A percentile compares a stretch with the other conserved stretches of the same genome.
Conservation (phyloP, 2,888 invertebrate species). For the Hypomecis atomaria region DNA sequence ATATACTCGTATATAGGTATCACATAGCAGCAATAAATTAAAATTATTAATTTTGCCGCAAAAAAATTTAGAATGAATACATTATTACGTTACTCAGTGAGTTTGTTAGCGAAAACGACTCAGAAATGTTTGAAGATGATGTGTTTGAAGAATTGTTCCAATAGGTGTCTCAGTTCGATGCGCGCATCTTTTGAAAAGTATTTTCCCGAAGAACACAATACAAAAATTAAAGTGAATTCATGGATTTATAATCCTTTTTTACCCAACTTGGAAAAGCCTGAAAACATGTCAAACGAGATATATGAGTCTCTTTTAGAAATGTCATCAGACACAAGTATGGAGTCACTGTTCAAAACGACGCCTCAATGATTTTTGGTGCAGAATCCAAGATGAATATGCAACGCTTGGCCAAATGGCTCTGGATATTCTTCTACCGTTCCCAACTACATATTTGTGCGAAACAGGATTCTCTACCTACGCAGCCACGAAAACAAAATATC, state of each 20-base stretch:
- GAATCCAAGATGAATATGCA: conserved; percentile 46
- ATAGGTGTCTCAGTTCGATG: too few species aligned
- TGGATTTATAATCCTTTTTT: conserved; percentile 49
- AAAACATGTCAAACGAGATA: conserved; percentile 47
- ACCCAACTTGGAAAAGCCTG: conserved; percentile 48
- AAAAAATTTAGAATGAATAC: too few species aligned
- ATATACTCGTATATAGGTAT: too few species aligned
- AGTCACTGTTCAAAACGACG: conserved; percentile 50
- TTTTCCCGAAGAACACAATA: too few species aligned
- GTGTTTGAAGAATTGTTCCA: too few species aligned
- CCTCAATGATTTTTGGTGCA: conserved; percentile 48
- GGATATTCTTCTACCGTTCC: neutral
- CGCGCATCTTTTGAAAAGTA: too few species aligned
- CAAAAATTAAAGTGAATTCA: conserved; percentile 49
- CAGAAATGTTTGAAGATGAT: too few species aligned
- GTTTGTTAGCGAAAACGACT: too few species aligned
- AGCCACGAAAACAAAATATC: conserved; percentile 39
- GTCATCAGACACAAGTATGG: conserved; percentile 50
- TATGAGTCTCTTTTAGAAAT: conserved; percentile 51
- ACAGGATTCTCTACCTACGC: neutral
- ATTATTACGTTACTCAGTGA: too few species aligned
- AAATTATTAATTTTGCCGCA: too few species aligned
- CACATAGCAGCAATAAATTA: too few species aligned
- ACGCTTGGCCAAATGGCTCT: conserved; percentile 43
- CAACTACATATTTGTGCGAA: too few species aligned